A percentile compares a stretch with the other conserved stretches of the same genome.
These are phyloP conservation scores for Druceiella hillmani DNA, from an alignment of 2,888 invertebrate species.

Conservation along the genomic window DNA sequence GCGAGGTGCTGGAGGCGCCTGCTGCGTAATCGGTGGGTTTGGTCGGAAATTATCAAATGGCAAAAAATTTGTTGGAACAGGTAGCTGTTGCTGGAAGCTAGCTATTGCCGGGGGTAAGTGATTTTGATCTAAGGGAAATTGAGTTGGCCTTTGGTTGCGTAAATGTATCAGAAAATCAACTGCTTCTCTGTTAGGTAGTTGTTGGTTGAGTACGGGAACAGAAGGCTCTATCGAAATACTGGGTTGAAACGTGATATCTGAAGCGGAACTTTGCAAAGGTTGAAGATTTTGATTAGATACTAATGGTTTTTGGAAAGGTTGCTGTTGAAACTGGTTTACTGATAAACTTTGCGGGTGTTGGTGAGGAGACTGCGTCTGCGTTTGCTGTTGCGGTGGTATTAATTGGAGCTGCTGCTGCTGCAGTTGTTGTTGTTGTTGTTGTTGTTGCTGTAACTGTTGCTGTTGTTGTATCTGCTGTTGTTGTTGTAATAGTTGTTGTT, in stretches of 20 bases:
- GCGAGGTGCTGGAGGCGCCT: slow-evolving; percentile 30
- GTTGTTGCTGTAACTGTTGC: slow-evolving; percentile 33
- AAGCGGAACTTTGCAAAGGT: no score
- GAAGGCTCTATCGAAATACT: slow-evolving; percentile 24
- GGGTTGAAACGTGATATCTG: slow-evolving; percentile 19
- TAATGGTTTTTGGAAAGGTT: no score
- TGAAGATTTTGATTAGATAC: no score
- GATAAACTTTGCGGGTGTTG: no score
- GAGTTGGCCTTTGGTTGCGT: slow-evolving; percentile 40
- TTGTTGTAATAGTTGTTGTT: slow-evolving; percentile 31
- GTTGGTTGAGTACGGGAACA: no score
- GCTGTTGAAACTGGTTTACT: no score
- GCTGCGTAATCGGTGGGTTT: slow-evolving; percentile 26
- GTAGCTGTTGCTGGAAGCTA: slow-evolving; percentile 15
- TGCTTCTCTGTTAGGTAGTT: slow-evolving; percentile 53
- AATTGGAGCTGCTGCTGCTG: slow-evolving; percentile 29
- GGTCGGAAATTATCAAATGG: slow-evolving; percentile 25
- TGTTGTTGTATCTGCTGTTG: slow-evolving; percentile 33
- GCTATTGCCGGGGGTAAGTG: slow-evolving; percentile 44
- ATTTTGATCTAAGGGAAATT: slow-evolving; percentile 45
- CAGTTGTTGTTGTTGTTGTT: slow-evolving; percentile 31
- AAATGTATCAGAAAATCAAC: slow-evolving; percentile 49
- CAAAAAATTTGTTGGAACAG: slow-evolving; percentile 25
- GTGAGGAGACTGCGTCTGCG: slow-evolving; percentile 20
- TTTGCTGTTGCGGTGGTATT: slow-evolving; percentile 30